These are phyloP conservation scores for Hydropsyche tenuis DNA, from an alignment of 1,140 invertebrate species.

Conservation along the genomic window DNA sequence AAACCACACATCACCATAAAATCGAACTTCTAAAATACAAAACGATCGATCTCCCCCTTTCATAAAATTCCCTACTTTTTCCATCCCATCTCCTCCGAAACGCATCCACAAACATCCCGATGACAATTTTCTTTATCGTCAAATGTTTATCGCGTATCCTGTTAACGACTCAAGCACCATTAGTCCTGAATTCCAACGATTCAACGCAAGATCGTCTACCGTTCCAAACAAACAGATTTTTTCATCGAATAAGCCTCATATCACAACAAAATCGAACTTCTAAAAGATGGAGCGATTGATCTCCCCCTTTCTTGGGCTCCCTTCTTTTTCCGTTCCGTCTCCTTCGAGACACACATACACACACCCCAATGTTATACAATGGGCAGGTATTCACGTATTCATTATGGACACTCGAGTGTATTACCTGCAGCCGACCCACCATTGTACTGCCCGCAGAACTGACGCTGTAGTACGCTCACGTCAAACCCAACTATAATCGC, in stretches of 20 bases:
- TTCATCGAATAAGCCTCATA: no score
- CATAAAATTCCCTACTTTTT: background rate
- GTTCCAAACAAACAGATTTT: no score
- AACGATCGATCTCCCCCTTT: conserved; percentile 26
- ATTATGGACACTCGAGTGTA: conserved; percentile 44
- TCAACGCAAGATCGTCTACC: no score
- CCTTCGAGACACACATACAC: background rate
- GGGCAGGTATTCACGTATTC: conserved; percentile 45
- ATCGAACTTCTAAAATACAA: conserved; percentile 24
- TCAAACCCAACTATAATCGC: conserved; percentile 40
- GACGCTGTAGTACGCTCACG: conserved; percentile 29
- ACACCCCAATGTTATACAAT: conserved; percentile 44
- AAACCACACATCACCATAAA: no score
- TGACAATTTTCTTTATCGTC: no score
- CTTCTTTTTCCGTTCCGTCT: background rate
- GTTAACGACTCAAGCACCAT: no score
- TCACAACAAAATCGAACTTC: conserved; percentile 32
- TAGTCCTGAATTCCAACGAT: no score
- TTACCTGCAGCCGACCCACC: conserved; percentile 30
- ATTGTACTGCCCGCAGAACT: background rate
- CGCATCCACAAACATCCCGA: no score
- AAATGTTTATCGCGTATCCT: no score
- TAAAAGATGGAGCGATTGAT: conserved; percentile 32
- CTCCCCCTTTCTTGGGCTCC: conserved; percentile 3
- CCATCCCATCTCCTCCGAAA: no score